Percentiles rank a stretch among this genome's conserved stretches.
Conservation (phyloP, 2,797 vertebrate genomes). For the Manis javanica region DNA sequence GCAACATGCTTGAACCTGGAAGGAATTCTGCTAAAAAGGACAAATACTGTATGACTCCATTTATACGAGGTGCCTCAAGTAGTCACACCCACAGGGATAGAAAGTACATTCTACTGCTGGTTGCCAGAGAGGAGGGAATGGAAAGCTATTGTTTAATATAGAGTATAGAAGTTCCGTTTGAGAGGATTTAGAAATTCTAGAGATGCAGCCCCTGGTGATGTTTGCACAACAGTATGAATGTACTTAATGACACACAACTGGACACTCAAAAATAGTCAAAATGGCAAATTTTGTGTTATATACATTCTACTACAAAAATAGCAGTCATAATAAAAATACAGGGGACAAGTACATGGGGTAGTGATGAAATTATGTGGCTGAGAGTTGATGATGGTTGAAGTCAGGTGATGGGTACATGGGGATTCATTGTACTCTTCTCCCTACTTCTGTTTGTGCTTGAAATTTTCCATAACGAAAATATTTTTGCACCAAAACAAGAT, state of each 20-base stretch:
- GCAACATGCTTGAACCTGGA: background rate
- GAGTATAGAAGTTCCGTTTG: background rate
- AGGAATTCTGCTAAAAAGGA: background rate
- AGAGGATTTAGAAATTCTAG: background rate
- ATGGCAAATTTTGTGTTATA: background rate
- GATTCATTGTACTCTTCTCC: background rate
- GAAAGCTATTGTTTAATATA: background rate
- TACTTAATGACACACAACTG: background rate
- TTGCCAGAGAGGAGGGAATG: background rate
- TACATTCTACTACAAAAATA: background rate
- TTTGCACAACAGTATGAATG: no score
- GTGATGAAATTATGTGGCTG: background rate
- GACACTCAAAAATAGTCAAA: background rate
- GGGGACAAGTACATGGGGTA: background rate
- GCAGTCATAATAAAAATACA: background rate
- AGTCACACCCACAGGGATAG: background rate
- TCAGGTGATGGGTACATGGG: background rate
- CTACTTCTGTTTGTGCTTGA: background rate
- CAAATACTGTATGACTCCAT: background rate
- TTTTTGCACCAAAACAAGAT: slow-evolving; percentile 11
- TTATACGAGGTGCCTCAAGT: background rate
- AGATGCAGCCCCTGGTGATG: background rate
- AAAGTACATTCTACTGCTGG: background rate
- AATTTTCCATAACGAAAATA: background rate
- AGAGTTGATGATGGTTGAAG: background rate